These are phyloP conservation scores for Aphis craccivora DNA, from an alignment of 1,140 invertebrate genomes.

Conservation along the genomic window DNA sequence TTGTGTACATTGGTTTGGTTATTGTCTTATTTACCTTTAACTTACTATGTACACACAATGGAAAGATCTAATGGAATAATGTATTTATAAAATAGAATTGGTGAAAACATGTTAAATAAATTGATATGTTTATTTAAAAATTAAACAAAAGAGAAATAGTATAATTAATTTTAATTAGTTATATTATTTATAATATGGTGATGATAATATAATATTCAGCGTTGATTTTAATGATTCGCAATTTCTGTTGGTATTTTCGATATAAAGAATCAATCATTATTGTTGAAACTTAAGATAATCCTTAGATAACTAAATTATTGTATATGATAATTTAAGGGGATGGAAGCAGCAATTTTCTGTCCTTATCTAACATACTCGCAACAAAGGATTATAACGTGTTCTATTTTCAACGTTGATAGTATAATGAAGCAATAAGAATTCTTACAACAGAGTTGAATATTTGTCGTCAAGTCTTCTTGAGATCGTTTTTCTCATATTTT, in stretches of 20 bases:
- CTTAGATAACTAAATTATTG: background rate
- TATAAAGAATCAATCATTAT: background rate
- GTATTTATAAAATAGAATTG: background rate
- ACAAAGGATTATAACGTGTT: no score
- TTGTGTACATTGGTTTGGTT: conserved; percentile 23
- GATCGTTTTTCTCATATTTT: no score
- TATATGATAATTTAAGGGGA: no score
- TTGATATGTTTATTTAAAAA: conserved; percentile 31
- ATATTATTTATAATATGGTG: background rate
- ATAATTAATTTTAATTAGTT: background rate
- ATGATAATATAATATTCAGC: background rate
- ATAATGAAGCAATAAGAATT: no score
- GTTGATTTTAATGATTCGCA: background rate
- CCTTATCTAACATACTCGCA: no score
- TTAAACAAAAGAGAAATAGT: background rate
- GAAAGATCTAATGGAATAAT: conserved; percentile 18
- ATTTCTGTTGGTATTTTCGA: background rate
- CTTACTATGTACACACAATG: background rate
- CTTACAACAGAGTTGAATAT: no score
- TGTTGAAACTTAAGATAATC: background rate
- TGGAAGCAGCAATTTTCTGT: no score
- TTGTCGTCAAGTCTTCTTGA: no score
- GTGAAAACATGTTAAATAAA: background rate
- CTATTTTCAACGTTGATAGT: no score
- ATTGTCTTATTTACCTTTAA: background rate